Evolutionary conservation across 2,797 vertebrate genomes (phyloP).

Genomic region (Lycodopsis pacificus): DNA sequence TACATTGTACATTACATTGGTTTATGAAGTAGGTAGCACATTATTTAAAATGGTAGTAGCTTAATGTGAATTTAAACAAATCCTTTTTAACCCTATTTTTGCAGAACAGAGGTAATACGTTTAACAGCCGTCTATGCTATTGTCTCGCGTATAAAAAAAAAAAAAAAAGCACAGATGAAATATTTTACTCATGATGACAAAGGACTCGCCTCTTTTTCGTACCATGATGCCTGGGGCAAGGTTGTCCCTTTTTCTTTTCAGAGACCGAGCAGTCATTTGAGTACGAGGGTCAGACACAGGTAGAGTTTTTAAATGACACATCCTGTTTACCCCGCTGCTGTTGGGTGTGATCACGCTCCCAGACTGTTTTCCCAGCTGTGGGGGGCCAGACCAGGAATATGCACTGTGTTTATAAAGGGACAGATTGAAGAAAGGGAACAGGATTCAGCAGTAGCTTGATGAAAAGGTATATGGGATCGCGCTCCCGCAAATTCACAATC

Average conservation of each 20-base stretch:
- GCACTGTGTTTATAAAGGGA: constrained; percentile 45
- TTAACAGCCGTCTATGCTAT: constrained; percentile 4
- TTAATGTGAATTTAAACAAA: not conserved
- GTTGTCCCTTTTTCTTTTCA: constrained; percentile 30
- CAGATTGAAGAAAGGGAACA: constrained; percentile 22
- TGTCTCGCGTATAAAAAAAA: not conserved
- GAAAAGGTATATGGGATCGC: not conserved
- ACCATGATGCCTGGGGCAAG: constrained; percentile 43
- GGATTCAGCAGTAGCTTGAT: not conserved
- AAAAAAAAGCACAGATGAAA: constrained; percentile 31
- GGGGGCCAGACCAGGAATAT: constrained; percentile 60
- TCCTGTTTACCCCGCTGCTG: constrained; percentile 87
- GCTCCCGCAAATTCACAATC: not conserved
- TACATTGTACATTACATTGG: not conserved
- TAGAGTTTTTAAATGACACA: constrained; percentile 86
- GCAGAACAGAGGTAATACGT: not conserved
- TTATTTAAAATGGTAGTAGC: not conserved
- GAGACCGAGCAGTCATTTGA: constrained; percentile 76
- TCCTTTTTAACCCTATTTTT: not conserved
- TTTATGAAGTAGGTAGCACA: not conserved
- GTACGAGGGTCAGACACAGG: constrained; percentile 76
- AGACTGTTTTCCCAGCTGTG: constrained; percentile 79
- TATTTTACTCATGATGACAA: constrained; percentile 31
- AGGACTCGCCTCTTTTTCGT: constrained; percentile 40
- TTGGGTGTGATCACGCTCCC: constrained; percentile 87